phyloP scores from a whole-genome alignment of 1,140 invertebrate genomes.

The Colletes latitarsis region DNA sequence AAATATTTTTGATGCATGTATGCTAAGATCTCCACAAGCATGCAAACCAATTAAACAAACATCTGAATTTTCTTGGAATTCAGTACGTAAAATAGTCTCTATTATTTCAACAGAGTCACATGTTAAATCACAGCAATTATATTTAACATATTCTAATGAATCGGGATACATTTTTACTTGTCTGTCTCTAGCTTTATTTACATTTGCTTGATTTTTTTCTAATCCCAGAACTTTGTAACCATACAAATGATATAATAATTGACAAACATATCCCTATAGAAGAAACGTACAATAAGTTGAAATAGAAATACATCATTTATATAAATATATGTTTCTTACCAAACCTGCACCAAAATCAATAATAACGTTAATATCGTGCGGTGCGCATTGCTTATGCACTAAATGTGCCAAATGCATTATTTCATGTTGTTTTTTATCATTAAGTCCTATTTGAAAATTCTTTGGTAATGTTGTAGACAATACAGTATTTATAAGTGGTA shows the following conservation, averaged over 20 bases:
- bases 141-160: slow-evolving; percentile 82
- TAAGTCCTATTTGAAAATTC: slow-evolving; percentile 77
- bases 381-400: slow-evolving; percentile 82
- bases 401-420: slow-evolving; percentile 83
- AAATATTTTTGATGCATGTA: slow-evolving; percentile 88
- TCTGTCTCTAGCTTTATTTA: slow-evolving; percentile 84
- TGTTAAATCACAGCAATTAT: slow-evolving; percentile 82
- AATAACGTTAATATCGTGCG: slow-evolving; percentile 82
- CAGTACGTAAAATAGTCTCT: slow-evolving; percentile 74
- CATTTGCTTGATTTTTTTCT: slow-evolving; percentile 84
- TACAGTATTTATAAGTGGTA: slow-evolving; percentile 48
- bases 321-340: slow-evolving; percentile 77
- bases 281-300: background rate
- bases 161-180: slow-evolving; percentile 82
- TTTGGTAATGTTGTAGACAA: slow-evolving; percentile 63
- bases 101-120: slow-evolving; percentile 80
- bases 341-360: slow-evolving; percentile 92
- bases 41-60: slow-evolving; percentile 87
- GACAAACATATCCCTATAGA: slow-evolving; percentile 88
- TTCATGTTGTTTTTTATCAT: slow-evolving; percentile 87
- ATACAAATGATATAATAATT: slow-evolving; percentile 85
- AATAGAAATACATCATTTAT: background rate
- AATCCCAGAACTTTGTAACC: slow-evolving; percentile 87
- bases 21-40: slow-evolving; percentile 91
- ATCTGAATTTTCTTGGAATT: slow-evolving; percentile 71